Percentiles rank a stretch among this genome's conserved stretches.
phyloP scores from a whole-genome alignment of 2,113 vertebrate genomes.

The Salvelinus alpinus region DNA sequence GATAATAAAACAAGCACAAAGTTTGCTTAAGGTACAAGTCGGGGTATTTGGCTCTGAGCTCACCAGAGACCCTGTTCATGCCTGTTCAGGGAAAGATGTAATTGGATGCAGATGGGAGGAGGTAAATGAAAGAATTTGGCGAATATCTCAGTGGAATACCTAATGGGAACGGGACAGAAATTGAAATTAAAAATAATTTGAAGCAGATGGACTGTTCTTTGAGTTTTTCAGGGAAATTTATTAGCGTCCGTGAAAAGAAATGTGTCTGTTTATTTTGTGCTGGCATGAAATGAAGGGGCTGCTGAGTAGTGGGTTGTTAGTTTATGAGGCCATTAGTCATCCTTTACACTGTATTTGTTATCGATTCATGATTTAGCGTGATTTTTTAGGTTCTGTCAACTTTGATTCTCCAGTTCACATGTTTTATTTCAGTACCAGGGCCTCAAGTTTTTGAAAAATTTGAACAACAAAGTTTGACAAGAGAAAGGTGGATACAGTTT shows the following conservation, averaged over 20 bases:
- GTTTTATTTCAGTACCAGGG: slow-evolving; percentile 67
- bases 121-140: slow-evolving; percentile 99
- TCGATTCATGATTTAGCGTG: slow-evolving; percentile 88
- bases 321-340: slow-evolving; percentile 98
- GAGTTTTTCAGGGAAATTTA: slow-evolving; percentile 92
- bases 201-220: slow-evolving; percentile 99
- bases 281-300: slow-evolving; percentile 94
- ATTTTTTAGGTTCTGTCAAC: slow-evolving; percentile 79
- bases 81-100: slow-evolving; percentile 87
- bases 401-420: slow-evolving; percentile 75
- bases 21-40: slow-evolving; percentile 97
- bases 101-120: slow-evolving; percentile 99
- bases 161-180: slow-evolving; percentile 99
- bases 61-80: slow-evolving; percentile 69
- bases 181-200: slow-evolving; percentile 99
- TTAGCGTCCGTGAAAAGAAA: slow-evolving; percentile 82
- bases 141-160: slow-evolving; percentile 98
- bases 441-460: slow-evolving; percentile 66
- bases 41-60: slow-evolving; percentile 82
- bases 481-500: slow-evolving; percentile 44
- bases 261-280: slow-evolving; percentile 98
- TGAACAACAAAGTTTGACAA: slow-evolving; percentile 66
- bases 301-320: slow-evolving; percentile 95
- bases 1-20: slow-evolving; percentile 98
- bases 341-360: slow-evolving; percentile 95